Conservation (phyloP, 2,113 vertebrate genomes). For the Oceanodroma tethys region DNA sequence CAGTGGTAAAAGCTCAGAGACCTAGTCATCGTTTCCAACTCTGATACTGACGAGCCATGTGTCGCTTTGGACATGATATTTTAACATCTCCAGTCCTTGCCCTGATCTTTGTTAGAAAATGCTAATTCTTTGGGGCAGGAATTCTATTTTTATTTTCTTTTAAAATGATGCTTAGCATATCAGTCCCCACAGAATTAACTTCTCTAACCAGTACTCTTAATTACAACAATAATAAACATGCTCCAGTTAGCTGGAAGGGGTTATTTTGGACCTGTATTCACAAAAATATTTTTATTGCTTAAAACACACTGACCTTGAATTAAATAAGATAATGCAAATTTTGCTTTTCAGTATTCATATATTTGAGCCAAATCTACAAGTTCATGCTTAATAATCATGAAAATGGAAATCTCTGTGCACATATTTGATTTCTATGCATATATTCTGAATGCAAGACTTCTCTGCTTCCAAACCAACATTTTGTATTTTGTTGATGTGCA, state of each 20-base stretch:
- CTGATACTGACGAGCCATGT: neutral
- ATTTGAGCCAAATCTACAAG: neutral
- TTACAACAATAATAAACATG: neutral
- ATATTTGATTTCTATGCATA: conserved; percentile 22
- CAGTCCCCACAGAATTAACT: neutral
- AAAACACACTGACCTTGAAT: conserved; percentile 10
- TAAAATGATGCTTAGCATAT: neutral
- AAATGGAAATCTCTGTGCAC: conserved; percentile 32
- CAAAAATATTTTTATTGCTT: neutral
- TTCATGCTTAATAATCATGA: conserved; percentile 37
- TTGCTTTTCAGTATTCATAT: conserved; percentile 18
- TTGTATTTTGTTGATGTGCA: neutral
- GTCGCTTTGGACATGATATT: neutral
- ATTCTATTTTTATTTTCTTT: neutral
- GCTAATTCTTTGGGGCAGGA: neutral
- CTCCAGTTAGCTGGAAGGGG: neutral
- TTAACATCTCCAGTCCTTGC: neutral
- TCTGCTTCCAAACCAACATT: neutral
- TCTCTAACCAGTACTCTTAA: neutral
- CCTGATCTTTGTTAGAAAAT: neutral
- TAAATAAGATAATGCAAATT: conserved; percentile 16
- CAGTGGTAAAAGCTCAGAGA: neutral
- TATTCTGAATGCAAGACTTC: conserved; percentile 24
- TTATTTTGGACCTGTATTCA: neutral
- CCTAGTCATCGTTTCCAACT: neutral